These are phyloP conservation scores for Percopsis omiscomaycus DNA, from an alignment of 2,797 vertebrate genomes.

Conservation along the genomic window DNA sequence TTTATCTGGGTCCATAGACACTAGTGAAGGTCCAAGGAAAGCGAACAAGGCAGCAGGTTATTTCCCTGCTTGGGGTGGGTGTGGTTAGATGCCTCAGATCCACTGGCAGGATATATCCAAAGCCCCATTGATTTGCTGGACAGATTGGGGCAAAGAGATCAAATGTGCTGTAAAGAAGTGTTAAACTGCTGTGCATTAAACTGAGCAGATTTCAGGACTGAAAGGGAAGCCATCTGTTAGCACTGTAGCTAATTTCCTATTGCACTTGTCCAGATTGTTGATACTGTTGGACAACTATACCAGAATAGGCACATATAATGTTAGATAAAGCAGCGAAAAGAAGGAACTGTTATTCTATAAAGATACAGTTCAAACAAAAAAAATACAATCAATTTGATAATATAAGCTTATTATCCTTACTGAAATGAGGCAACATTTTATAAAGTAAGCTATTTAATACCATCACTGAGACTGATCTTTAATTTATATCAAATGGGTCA, in stretches of 20 bases:
- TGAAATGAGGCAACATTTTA: not conserved
- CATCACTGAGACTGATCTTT: conserved; percentile 15
- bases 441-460: not conserved
- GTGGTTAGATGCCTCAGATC: conserved; percentile 60
- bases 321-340: conserved; percentile 5
- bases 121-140: conserved; percentile 70
- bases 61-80: conserved; percentile 51
- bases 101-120: conserved; percentile 69
- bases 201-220: conserved; percentile 65
- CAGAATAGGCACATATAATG: conserved; percentile 20
- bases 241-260: conserved; percentile 68
- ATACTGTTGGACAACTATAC: conserved; percentile 31
- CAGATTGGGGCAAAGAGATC: conserved; percentile 79
- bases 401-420: not conserved
- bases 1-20: too few relatives aligned
- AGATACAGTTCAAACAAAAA: not conserved
- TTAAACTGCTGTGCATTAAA: conserved; percentile 76
- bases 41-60: conserved; percentile 62
- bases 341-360: not conserved
- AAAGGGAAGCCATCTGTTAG: conserved; percentile 76
- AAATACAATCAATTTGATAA: too few relatives aligned
- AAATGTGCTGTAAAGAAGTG: conserved; percentile 78
- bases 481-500: conserved; percentile 1
- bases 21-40: not conserved
- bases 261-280: conserved; percentile 56